Evolutionary conservation across 2,888 invertebrate species (phyloP).

Genomic region (Drosophila mimica): DNA sequence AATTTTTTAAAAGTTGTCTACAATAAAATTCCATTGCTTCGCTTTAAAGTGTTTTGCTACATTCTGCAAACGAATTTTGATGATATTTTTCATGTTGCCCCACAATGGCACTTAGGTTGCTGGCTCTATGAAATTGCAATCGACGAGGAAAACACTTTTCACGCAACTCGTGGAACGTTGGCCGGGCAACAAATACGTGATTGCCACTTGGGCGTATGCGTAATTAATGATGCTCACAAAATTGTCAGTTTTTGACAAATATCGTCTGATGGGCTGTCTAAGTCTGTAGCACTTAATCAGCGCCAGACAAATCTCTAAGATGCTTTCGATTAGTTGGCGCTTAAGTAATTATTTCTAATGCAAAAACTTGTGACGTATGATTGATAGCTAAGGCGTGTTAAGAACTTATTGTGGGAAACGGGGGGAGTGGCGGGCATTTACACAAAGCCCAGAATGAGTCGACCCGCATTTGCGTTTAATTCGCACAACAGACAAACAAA

Average conservation of each 20-base stretch:
- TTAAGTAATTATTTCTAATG: slow-evolving; percentile 67
- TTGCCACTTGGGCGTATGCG: slow-evolving; percentile 41
- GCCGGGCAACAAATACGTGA: slow-evolving; percentile 9
- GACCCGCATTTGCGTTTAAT: slow-evolving; percentile 6
- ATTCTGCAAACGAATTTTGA: slow-evolving; percentile 46
- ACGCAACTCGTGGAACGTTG: slow-evolving; percentile 15
- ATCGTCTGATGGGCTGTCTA: slow-evolving; percentile 57
- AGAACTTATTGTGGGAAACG: slow-evolving; percentile 11
- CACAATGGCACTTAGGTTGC: slow-evolving; percentile 48
- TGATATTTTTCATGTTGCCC: slow-evolving; percentile 33
- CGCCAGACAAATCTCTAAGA: slow-evolving; percentile 64
- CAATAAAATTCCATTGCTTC: background rate
- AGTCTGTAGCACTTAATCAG: slow-evolving; percentile 64
- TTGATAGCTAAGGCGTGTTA: slow-evolving; percentile 36
- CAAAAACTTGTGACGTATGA: slow-evolving; percentile 60
- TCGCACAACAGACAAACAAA: background rate
- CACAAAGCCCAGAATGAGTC: slow-evolving; percentile 14
- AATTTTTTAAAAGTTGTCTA: slow-evolving; percentile 7
- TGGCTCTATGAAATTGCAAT: slow-evolving; percentile 40
- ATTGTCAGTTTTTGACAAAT: slow-evolving; percentile 62
- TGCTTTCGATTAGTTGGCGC: slow-evolving; percentile 71
- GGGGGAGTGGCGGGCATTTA: background rate
- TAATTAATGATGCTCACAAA: slow-evolving; percentile 67
- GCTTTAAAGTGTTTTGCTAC: slow-evolving; percentile 10
- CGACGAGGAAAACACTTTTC: slow-evolving; percentile 50